Base-by-base conservation (phyloP, 2,888 invertebrate species). In the Pasiphila rectangulata region DNA sequence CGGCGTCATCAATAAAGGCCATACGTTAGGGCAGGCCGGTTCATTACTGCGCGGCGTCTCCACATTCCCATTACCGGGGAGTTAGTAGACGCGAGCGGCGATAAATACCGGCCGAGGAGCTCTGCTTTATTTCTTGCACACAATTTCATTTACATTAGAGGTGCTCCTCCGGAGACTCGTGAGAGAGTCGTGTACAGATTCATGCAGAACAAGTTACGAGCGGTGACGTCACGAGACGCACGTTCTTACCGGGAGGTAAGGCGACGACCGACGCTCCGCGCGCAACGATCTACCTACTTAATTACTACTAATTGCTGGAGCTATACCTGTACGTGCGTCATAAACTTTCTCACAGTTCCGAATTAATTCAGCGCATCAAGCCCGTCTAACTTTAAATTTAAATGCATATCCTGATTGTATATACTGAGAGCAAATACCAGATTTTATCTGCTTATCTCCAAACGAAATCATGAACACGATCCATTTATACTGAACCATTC, bases 111-210 rank as follows among this genome's bases (percentile, higher is more conserved):
- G 79, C 72, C 77, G 64, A 79, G 80, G 67, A 80, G 73, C 74
- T 72, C 72, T 79, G 85, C 81, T 86, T 84, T 84, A 84, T 86
- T 84, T 82, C 79, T 82, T 82, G 83, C 78, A 77, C 83, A 84
- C 82, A 87, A 86, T 87, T 87, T 85, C 78, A 84, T 86, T 86
- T 85, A 87, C 85, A 86, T 86, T 83, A 83, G 75, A 83, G 81
- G 83, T 84, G 81, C 75, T 74, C 68, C 83, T 84, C 79, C 58
- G 54, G 85, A 78, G 86, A 81, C 73, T 74, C 83, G 71, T 83
- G 79, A 74, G 82, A 76, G 77, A 81, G 75, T 82, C 77, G 76
- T 76, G 76, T 77, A 73, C 79, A 80, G 84, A 85, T 83, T 86
- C 86, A 82, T 84, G 81, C 79, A 79, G 78, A 78, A 75, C 79